Evolutionary conservation across 2,797 vertebrate genomes (phyloP).

Genomic region (Euphonia xanthogaster): DNA sequence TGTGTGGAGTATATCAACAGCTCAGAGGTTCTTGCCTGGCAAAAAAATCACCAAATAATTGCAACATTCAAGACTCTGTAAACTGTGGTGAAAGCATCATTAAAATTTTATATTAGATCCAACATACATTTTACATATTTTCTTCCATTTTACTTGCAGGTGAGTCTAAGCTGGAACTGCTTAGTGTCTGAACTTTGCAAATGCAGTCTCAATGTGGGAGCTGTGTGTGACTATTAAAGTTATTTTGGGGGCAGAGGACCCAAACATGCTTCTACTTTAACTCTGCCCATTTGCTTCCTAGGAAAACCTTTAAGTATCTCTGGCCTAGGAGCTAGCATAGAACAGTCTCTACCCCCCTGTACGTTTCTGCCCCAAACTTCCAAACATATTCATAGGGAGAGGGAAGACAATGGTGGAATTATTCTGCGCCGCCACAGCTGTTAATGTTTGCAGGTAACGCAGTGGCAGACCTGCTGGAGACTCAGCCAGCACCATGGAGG

Average conservation of each 20-base stretch:
- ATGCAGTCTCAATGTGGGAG: neutral
- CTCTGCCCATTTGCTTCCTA: neutral
- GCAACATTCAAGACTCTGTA: neutral
- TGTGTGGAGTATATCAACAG: neutral
- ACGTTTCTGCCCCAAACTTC: neutral
- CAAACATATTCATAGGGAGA: slow-evolving; percentile 74
- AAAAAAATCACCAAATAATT: neutral
- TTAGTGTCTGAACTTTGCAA: neutral
- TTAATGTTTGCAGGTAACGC: slow-evolving; percentile 78
- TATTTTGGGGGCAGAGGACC: neutral
- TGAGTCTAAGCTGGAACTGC: neutral
- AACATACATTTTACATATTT: neutral
- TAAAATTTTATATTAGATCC: neutral
- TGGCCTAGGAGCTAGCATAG: neutral
- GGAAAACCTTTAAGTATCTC: neutral
- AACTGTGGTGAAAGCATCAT: neutral
- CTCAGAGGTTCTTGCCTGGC: neutral
- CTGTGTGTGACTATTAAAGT: neutral
- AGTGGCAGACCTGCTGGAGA: slow-evolving; percentile 77
- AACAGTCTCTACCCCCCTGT: neutral
- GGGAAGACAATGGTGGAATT: slow-evolving; percentile 80
- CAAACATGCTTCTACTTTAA: neutral
- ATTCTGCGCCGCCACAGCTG: slow-evolving; percentile 68
- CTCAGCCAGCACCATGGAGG: slow-evolving; percentile 69
- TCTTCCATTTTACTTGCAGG: neutral